Percentiles rank a stretch among this genome's conserved stretches.
These are phyloP conservation scores for Ellobius talpinus DNA, from an alignment of 2,113 vertebrate genomes.

Conservation along the genomic window DNA sequence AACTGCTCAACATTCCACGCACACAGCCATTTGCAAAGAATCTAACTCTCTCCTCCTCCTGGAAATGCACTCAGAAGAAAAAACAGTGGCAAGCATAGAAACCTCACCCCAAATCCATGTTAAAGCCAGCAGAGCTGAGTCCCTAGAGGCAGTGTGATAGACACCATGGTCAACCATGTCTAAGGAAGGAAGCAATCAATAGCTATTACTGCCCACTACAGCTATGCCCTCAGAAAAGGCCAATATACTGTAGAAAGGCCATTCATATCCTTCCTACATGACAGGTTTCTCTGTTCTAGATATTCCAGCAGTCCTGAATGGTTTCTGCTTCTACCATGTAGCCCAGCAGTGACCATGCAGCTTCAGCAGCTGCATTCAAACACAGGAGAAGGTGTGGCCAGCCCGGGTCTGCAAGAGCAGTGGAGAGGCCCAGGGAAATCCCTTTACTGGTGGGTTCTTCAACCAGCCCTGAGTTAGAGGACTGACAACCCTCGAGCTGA, in stretches of 20 bases:
- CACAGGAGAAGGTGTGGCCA: not conserved
- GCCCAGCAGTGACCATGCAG: not conserved
- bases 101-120: not conserved
- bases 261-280: constrained; percentile 5
- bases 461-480: not conserved
- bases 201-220: not conserved
- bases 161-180: not conserved
- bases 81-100: not conserved
- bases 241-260: not conserved
- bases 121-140: not conserved
- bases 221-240: not conserved
- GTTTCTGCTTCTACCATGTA: not conserved
- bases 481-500: not conserved
- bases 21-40: constrained; percentile 65
- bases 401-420: not conserved
- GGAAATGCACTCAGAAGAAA: constrained; percentile 13
- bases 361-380: not conserved
- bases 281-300: not conserved
- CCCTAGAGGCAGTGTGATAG: not conserved
- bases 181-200: not conserved
- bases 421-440: not conserved
- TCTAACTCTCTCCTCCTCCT: constrained; percentile 47
- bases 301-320: not conserved
- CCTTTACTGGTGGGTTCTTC: not conserved
- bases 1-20: constrained; percentile 47